Evolutionary conservation across 2,888 invertebrate species (phyloP).

Genomic region (Drosophila rellima): DNA sequence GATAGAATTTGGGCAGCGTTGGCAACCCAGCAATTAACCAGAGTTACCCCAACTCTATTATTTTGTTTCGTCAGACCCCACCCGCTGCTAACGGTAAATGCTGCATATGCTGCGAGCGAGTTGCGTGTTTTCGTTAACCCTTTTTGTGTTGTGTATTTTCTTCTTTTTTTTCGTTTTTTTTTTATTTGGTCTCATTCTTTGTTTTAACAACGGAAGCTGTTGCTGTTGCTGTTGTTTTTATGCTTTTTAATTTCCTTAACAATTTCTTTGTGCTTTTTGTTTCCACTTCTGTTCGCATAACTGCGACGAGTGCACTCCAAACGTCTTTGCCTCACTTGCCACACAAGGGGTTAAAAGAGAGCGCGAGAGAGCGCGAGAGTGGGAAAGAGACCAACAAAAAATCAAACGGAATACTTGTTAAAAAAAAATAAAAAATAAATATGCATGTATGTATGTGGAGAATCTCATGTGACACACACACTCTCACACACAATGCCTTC

Average conservation of each 20-base stretch:
- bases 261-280: slow-evolving; percentile 78
- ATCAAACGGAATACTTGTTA: slow-evolving; percentile 35
- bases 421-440: slow-evolving; percentile 9
- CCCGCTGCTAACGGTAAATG: slow-evolving; percentile 73
- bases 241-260: slow-evolving; percentile 82
- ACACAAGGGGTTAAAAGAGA: slow-evolving; percentile 17
- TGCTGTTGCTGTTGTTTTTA: slow-evolving; percentile 79
- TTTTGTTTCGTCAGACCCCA: slow-evolving; percentile 12
- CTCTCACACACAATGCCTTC: slow-evolving; percentile 46
- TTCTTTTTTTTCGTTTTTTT: slow-evolving; percentile 11
- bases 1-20: slow-evolving; percentile 18
- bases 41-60: slow-evolving; percentile 16
- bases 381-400: slow-evolving; percentile 10
- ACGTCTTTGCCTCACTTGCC: slow-evolving; percentile 69
- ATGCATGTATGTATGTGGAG: slow-evolving; percentile 17
- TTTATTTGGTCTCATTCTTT: slow-evolving; percentile 30
- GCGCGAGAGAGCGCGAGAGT: not conserved
- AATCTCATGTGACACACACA: slow-evolving; percentile 70
- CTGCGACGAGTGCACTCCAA: slow-evolving; percentile 74
- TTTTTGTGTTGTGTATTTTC: slow-evolving; percentile 9
- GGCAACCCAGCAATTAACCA: slow-evolving; percentile 48
- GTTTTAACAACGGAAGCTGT: slow-evolving; percentile 82
- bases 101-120: slow-evolving; percentile 63
- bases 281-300: slow-evolving; percentile 59
- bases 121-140: slow-evolving; percentile 55